Conservation (phyloP, 2,113 vertebrate species). For the Donacobius atricapilla region DNA sequence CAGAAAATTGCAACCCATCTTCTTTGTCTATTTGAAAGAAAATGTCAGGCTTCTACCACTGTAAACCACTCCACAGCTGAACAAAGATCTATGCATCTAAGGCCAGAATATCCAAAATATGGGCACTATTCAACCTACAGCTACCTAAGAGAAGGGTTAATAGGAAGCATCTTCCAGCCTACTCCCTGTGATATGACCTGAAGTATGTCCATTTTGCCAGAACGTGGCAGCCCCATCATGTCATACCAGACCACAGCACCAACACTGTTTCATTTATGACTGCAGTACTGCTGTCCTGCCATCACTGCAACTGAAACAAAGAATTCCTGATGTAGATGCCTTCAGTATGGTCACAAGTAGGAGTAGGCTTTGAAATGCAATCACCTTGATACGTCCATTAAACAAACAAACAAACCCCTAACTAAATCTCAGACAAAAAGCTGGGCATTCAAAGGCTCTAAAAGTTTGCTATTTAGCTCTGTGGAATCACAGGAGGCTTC, state of each 20-base stretch:
- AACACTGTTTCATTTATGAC: accelerated
- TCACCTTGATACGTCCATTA: neutral
- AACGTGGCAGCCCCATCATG: neutral
- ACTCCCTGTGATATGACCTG: neutral
- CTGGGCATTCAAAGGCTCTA: neutral
- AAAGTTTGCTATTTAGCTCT: neutral
- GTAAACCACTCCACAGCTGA: neutral
- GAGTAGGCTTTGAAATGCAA: neutral
- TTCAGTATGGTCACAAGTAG: accelerated
- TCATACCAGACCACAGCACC: neutral
- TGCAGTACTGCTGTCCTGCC: neutral
- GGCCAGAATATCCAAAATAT: neutral
- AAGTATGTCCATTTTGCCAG: neutral
- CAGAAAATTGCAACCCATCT: neutral
- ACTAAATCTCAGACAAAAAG: neutral
- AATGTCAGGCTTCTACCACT: neutral
- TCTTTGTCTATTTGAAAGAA: neutral
- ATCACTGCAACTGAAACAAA: neutral
- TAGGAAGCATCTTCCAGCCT: neutral
- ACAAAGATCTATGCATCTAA: neutral
- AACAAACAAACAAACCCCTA: neutral
- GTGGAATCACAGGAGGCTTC: neutral
- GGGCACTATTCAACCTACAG: neutral
- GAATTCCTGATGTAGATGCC: neutral
- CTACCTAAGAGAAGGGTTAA: neutral